phyloP scores from a whole-genome alignment of 1,140 invertebrate species.

The Sinonovacula constricta region DNA sequence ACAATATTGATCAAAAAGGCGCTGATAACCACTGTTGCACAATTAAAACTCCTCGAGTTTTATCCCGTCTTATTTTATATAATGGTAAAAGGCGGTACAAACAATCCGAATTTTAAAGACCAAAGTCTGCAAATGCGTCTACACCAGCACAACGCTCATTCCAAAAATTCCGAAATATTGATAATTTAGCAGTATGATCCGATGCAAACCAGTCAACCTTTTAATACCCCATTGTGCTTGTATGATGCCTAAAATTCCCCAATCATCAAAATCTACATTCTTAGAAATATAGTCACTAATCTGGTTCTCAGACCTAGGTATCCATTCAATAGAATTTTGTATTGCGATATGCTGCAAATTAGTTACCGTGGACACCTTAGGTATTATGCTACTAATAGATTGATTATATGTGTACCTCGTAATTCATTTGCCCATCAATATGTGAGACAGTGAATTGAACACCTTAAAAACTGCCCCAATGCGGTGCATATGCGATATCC shows the following conservation, averaged over 20 bases:
- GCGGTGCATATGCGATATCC: constrained; percentile 1
- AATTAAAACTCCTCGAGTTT: not conserved
- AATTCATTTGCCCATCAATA: not conserved
- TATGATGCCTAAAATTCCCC: constrained; percentile 11
- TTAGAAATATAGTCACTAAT: constrained; percentile 17
- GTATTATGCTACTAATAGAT: not conserved
- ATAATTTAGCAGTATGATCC: constrained; percentile 14
- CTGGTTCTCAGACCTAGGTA: constrained; percentile 16
- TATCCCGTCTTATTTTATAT: not conserved
- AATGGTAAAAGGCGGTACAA: constrained; percentile 34
- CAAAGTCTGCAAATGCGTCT: constrained; percentile 23
- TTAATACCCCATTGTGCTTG: not conserved
- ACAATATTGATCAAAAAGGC: constrained; percentile 18
- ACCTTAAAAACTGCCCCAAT: constrained; percentile 26
- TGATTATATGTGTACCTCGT: constrained; percentile 38
- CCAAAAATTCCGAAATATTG: constrained; percentile 28
- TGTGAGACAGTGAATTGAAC: not conserved
- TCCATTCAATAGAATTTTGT: constrained; percentile 29
- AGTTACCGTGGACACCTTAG: not conserved
- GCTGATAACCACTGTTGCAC: constrained; percentile 7
- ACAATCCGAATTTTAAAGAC: not conserved
- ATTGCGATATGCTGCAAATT: too few relatives aligned
- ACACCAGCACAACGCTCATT: not conserved
- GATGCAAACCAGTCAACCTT: constrained; percentile 35
- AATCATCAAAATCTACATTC: constrained; percentile 33